These are phyloP conservation scores for Rhinoraja longicauda DNA, from an alignment of 2,797 vertebrate species.

Conservation along the genomic window DNA sequence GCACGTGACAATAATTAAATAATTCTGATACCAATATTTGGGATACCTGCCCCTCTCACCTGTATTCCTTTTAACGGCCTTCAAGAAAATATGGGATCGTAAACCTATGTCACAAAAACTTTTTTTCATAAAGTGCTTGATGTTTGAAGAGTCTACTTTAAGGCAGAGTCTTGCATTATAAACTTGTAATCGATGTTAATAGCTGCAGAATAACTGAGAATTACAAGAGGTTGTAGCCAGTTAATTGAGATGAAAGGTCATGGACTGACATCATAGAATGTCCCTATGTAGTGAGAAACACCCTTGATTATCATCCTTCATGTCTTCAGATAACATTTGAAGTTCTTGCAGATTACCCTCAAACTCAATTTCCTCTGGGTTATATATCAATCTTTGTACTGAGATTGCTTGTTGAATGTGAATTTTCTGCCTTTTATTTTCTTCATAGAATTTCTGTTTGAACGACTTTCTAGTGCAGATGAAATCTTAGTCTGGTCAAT, in stretches of 20 bases:
- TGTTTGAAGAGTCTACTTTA: not conserved
- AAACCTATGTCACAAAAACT: not conserved
- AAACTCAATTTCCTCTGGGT: not conserved
- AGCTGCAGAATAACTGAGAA: not conserved
- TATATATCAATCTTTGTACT: not conserved
- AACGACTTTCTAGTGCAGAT: slow-evolving; percentile 68
- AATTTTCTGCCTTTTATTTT: slow-evolving; percentile 20
- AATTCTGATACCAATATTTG: no score
- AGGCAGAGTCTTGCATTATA: not conserved
- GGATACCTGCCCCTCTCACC: not conserved
- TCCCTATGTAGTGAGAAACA: not conserved
- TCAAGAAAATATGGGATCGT: not conserved
- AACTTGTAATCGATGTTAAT: not conserved
- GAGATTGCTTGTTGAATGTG: not conserved
- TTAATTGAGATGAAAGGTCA: not conserved
- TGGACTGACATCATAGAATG: not conserved
- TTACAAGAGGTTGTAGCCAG: not conserved
- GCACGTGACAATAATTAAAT: no score
- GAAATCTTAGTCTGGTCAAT: slow-evolving; percentile 78
- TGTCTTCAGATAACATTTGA: not conserved
- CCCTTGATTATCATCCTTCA: not conserved
- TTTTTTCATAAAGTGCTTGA: not conserved
- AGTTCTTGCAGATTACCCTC: no score
- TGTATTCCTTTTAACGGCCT: no score
- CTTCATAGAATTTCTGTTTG: slow-evolving; percentile 81